A percentile compares a stretch with the other conserved stretches of the same genome.
Conservation (phyloP, 2,113 vertebrate genomes). For the Lycocorax pyrrhopterus region DNA sequence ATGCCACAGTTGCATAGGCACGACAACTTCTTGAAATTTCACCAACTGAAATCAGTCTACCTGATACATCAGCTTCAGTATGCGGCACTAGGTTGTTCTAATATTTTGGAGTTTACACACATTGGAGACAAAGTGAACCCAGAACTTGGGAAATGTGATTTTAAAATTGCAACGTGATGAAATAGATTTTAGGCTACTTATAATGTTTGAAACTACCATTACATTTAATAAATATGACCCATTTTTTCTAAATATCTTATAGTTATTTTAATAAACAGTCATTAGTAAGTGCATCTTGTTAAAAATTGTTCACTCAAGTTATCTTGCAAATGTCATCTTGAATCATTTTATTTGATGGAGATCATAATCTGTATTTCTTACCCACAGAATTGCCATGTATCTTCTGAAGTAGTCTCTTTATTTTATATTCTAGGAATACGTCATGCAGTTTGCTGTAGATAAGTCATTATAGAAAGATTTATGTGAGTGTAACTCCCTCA, state of each 20-base stretch:
- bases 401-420: not conserved
- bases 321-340: not conserved
- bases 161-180: not conserved
- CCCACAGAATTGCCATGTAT: not conserved
- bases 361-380: not conserved
- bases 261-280: not conserved
- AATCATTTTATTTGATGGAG: not conserved
- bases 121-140: not conserved
- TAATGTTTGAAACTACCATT: not conserved
- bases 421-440: not conserved
- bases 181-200: not conserved
- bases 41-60: not conserved
- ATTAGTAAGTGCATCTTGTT: not conserved
- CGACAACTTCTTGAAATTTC: not conserved
- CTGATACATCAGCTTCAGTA: not conserved
- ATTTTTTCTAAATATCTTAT: not conserved
- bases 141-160: not conserved
- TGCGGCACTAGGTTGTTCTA: not conserved
- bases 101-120: not conserved
- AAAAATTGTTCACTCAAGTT: not conserved
- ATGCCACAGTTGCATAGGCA: not conserved
- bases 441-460: not conserved
- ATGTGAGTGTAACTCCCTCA: not conserved
- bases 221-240: not conserved
- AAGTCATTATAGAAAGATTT: not conserved